Evolutionary conservation across 2,113 vertebrate species (phyloP).

Genomic region (Oreochromis tanganicae): DNA sequence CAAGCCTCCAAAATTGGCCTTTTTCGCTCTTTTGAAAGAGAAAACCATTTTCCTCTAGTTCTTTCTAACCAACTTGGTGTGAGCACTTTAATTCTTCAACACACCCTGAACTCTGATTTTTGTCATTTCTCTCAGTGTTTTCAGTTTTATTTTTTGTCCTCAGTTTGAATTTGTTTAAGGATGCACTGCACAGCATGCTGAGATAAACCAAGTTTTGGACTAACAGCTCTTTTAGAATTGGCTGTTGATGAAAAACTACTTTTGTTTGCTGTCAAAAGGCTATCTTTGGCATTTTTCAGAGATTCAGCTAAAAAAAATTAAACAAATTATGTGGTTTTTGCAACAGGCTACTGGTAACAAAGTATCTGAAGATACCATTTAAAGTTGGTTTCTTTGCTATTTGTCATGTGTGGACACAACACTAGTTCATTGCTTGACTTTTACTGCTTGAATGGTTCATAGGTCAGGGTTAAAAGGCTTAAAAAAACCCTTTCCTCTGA

Average conservation of each 20-base stretch:
- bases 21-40: background rate
- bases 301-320: background rate
- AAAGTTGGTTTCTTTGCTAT: background rate
- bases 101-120: background rate
- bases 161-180: background rate
- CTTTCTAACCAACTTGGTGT: background rate
- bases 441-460: background rate
- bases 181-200: too few species aligned
- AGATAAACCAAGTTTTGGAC: background rate
- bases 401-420: background rate
- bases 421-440: background rate
- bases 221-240: background rate
- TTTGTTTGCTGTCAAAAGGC: background rate
- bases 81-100: background rate
- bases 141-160: background rate
- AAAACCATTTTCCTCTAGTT: background rate
- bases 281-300: background rate
- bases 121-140: background rate
- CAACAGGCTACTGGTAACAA: background rate
- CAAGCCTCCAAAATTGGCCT: background rate
- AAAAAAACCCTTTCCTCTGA: background rate
- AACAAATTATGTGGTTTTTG: background rate
- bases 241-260: background rate
- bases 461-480: background rate
- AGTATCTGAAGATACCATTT: background rate